Evolutionary conservation across 1,140 invertebrate genomes (phyloP), one percentile per base, ranked within the genome.

Genomic region (Schlechtendalia chinensis): DNA sequence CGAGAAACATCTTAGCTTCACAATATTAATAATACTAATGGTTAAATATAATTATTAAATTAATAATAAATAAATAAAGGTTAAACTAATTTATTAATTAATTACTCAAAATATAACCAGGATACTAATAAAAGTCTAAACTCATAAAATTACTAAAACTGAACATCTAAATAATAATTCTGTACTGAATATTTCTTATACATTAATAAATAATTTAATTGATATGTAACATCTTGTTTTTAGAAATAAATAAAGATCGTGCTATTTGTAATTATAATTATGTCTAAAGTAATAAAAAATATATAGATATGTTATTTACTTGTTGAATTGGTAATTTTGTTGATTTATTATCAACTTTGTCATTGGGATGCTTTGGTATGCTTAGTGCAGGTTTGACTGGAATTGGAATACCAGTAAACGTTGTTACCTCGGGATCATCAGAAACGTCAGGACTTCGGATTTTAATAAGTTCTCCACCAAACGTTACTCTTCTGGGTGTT

Each of bases 391-490:
- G 84, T 1, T 67, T 71, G 11, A 84, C 80, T 11, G 84, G 84
- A 24, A 84, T 29, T 8, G 84, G 84, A 45, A 84, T 84, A 47
- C 75, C 75, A 47, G 71, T 74, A 47, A 54, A 32, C 6, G 54
- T 81, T 1, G 58, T 67, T 16, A 50, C 22, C 8, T 83, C 89
- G 17, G 85, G 87, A 83, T 94, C 92, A 83, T 92, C 74, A 27
- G 56, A 59, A 45, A 59, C 93, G 82, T 94, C 93, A 1, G 93
- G 93, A 17, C 93, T 94, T 71, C 93, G 87, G 83, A 94, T 88
- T 86, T 94, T 94, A 0, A 94, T 90, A 67, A 92, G 89, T 87
- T 94, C 93, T 12, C 93, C 93, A 1, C 93, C 93, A 83, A 94
- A 94, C 45, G 92, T 89, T 1, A 94, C 93, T 83, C 91, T 89